A percentile compares a stretch with the other conserved stretches of the same genome.
These are phyloP conservation scores for Chloropsis hardwickii DNA, from an alignment of 2,113 vertebrate species.

Conservation along the genomic window DNA sequence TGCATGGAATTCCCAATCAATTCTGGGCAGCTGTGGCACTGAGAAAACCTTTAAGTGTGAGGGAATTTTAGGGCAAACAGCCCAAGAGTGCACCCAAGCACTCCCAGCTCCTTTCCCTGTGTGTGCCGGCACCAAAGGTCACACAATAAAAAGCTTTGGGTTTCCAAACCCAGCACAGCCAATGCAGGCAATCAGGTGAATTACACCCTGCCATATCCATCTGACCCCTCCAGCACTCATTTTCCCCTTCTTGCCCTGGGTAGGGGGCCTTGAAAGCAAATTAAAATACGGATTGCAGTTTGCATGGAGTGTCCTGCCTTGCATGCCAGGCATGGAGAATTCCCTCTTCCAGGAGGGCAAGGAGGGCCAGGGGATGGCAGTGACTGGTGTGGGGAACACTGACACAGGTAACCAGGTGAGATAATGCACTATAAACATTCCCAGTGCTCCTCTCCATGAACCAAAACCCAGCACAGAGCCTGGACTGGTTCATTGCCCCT, in stretches of 20 bases:
- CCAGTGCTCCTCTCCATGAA: not conserved
- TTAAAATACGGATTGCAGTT: not conserved
- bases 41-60: not conserved
- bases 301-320: not conserved
- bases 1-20: not conserved
- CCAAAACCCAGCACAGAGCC: slow-evolving; percentile 1
- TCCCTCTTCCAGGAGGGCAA: not conserved
- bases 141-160: not conserved
- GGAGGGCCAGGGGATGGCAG: not conserved
- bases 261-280: not conserved
- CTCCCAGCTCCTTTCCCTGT: not conserved
- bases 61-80: not conserved
- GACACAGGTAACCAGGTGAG: not conserved
- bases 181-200: not conserved
- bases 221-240: not conserved
- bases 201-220: not conserved
- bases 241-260: not conserved
- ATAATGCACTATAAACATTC: not conserved
- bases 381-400: not conserved
- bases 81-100: not conserved
- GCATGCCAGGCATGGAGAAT: not conserved
- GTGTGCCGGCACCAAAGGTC: not conserved
- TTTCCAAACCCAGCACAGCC: not conserved
- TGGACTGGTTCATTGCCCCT: slow-evolving; percentile 17
- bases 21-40: not conserved